A percentile compares a stretch with the other conserved stretches of the same genome.
Conservation (phyloP, 2,888 invertebrate species). For the Euspilapteryx auroguttella region DNA sequence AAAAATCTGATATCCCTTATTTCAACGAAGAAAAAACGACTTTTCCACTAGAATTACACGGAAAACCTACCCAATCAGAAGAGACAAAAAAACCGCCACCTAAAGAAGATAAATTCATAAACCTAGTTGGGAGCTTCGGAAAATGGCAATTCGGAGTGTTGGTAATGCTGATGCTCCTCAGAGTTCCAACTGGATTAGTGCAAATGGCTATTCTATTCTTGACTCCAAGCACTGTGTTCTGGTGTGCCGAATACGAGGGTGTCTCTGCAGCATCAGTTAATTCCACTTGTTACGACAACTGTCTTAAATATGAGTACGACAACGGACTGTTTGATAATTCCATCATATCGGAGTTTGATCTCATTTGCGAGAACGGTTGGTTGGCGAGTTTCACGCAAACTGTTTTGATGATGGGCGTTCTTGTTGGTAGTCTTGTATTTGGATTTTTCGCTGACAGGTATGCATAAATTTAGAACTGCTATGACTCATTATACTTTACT, state of each 20-base stretch:
- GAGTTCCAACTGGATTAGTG: slow-evolving; percentile 78
- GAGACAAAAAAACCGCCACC: too few species aligned
- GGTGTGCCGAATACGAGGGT: slow-evolving; percentile 35
- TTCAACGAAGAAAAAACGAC: too few species aligned
- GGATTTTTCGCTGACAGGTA: slow-evolving; percentile 76
- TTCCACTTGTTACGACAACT: slow-evolving; percentile 52
- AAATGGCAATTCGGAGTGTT: slow-evolving; percentile 72
- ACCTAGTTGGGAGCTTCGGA: slow-evolving; percentile 55
- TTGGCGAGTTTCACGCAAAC: slow-evolving; percentile 73
- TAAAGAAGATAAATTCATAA: slow-evolving; percentile 31
- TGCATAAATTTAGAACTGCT: too few species aligned
- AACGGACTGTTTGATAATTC: slow-evolving; percentile 67
- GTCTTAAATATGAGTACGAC: slow-evolving; percentile 61
- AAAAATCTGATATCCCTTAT: too few species aligned
- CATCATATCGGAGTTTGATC: slow-evolving; percentile 73
- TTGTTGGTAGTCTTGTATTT: slow-evolving; percentile 71
- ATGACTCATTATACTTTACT: too few species aligned
- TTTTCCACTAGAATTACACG: too few species aligned
- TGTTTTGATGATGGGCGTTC: slow-evolving; percentile 71
- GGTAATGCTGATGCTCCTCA: slow-evolving; percentile 65
- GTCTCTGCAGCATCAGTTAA: slow-evolving; percentile 22
- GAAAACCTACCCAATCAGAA: too few species aligned
- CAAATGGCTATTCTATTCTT: slow-evolving; percentile 74
- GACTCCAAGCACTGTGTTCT: slow-evolving; percentile 63
- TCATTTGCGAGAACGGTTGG: slow-evolving; percentile 67